phyloP scores from a whole-genome alignment of 2,797 vertebrate species.

The Danio choprae region DNA sequence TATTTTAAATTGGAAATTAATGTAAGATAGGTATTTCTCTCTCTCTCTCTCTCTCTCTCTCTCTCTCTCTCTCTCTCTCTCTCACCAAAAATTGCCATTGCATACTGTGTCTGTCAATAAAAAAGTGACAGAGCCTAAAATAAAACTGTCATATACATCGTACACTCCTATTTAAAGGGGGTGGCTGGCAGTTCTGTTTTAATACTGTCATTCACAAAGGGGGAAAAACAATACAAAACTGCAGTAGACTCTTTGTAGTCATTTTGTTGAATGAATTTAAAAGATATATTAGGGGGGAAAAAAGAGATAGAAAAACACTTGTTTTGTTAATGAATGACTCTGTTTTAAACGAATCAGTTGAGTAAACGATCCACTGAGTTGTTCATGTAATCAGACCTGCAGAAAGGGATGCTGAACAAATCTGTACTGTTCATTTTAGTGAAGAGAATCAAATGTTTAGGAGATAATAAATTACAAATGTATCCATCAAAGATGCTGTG shows the following conservation, averaged over 20 bases:
- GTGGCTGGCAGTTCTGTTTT: neutral
- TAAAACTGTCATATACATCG: neutral
- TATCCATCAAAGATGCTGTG: too few species aligned
- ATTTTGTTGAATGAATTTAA: too few species aligned
- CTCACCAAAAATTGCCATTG: neutral
- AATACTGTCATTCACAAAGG: neutral
- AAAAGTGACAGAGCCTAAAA: neutral
- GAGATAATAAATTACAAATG: too few species aligned
- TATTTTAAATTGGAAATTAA: too few species aligned
- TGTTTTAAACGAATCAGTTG: neutral
- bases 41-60: too few species aligned
- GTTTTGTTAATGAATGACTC: too few species aligned
- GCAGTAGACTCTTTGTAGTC: too few species aligned
- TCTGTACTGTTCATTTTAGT: too few species aligned
- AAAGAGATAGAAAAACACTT: too few species aligned
- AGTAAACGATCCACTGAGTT: neutral
- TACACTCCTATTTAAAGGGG: neutral
- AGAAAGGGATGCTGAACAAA: neutral
- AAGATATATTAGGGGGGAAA: too few species aligned
- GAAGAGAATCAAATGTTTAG: too few species aligned
- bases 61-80: neutral
- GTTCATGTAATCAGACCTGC: neutral
- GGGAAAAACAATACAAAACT: neutral
- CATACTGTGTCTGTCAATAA: neutral
- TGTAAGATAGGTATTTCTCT: too few species aligned